phyloP scores from a whole-genome alignment of 2,888 invertebrate species.

The Amblyjoppa fuscipennis region DNA sequence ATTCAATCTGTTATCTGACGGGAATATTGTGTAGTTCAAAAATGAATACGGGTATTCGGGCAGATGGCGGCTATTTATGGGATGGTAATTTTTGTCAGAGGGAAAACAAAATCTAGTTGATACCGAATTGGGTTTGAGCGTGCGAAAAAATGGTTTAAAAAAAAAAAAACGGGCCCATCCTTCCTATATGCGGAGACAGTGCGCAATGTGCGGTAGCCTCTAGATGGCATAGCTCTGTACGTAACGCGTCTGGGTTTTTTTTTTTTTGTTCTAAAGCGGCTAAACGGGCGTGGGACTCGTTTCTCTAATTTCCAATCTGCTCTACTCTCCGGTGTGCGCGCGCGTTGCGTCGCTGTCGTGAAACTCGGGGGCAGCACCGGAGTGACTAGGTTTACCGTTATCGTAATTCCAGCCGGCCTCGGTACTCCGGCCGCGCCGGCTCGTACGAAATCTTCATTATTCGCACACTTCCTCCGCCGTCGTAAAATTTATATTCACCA shows the following conservation, averaged over 20 bases:
- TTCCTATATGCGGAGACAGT: background rate
- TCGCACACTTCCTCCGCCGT: slow-evolving; percentile 28
- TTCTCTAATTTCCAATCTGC: slow-evolving; percentile 60
- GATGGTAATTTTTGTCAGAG: background rate
- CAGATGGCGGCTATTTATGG: background rate
- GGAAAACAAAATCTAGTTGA: background rate
- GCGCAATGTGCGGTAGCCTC: background rate
- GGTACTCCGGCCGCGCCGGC: slow-evolving; percentile 32
- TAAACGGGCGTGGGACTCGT: slow-evolving; percentile 57
- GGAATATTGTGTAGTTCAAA: background rate
- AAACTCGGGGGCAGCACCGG: slow-evolving; percentile 10
- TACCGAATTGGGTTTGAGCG: background rate
- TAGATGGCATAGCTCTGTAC: background rate
- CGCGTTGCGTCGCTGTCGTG: slow-evolving; percentile 39
- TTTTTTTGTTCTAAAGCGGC: slow-evolving; percentile 38
- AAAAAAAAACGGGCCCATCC: background rate
- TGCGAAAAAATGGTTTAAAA: background rate
- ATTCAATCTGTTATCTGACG: background rate
- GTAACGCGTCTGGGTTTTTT: background rate
- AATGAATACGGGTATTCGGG: background rate
- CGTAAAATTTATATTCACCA: background rate
- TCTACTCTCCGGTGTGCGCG: slow-evolving; percentile 7
- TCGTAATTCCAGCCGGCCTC: slow-evolving; percentile 57
- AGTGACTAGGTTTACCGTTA: slow-evolving; percentile 59
- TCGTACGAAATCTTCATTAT: slow-evolving; percentile 63